Conservation (phyloP, 2,888 invertebrate species). For the Apotomis betuletana region DNA sequence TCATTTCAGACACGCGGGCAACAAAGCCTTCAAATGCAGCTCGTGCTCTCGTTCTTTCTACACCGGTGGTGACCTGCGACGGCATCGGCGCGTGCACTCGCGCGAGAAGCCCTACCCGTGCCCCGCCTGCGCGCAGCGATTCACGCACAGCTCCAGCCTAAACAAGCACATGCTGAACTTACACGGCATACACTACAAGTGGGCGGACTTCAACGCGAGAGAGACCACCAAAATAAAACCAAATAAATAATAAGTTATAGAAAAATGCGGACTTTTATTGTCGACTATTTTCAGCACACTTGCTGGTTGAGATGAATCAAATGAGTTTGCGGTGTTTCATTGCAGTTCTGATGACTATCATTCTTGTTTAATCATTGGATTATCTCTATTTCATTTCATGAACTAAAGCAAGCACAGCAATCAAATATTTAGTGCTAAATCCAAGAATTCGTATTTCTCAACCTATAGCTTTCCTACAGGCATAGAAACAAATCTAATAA, state of each 20-base stretch:
- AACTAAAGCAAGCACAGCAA: no score
- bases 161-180: conserved; percentile 76
- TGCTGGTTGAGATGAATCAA: no score
- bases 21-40: conserved; percentile 69
- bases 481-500: no score
- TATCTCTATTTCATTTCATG: no score
- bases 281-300: no score
- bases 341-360: no score
- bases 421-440: no score
- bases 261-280: no score
- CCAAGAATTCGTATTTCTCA: no score
- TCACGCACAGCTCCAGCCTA: conserved; percentile 73
- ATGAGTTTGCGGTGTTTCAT: no score
- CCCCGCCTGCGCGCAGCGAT: conserved; percentile 69
- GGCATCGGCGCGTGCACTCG: conserved; percentile 72
- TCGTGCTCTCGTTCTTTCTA: conserved; percentile 67
- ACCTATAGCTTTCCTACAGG: no score
- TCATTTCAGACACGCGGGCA: conserved; percentile 71
- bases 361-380: no score
- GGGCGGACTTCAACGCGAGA: conserved; percentile 61
- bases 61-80: conserved; percentile 66
- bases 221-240: conserved; percentile 46
- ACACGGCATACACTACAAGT: conserved; percentile 69
- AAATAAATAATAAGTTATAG: conserved; percentile 35
- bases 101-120: conserved; percentile 74